Conservation (phyloP, 2,797 vertebrate species). For the Aplochiton taeniatus region DNA sequence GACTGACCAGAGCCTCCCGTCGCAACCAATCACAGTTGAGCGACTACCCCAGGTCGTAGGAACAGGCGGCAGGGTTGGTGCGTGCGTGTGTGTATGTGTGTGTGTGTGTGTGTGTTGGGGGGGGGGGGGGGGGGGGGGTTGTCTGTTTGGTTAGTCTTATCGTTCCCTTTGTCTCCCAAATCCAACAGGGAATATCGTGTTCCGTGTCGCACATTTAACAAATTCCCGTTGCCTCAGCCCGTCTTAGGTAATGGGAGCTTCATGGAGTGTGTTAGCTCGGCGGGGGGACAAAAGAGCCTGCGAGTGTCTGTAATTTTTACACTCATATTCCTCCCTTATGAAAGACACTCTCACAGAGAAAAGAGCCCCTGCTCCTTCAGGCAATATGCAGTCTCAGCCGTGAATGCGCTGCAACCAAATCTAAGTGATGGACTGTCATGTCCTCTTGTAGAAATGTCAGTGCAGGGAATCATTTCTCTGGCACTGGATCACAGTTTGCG, state of each 20-base stretch:
- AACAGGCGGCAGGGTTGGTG: neutral
- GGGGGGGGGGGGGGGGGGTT: no score
- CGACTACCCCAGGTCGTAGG: constrained; percentile 5
- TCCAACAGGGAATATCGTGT: neutral
- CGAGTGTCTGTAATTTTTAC: constrained; percentile 72
- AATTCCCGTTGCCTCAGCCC: constrained; percentile 41
- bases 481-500: constrained; percentile 77
- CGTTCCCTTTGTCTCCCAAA: no score
- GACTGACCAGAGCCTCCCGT: constrained; percentile 23
- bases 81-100: no score
- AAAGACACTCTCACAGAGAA: constrained; percentile 73
- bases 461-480: constrained; percentile 81
- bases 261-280: constrained; percentile 40
- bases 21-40: constrained; percentile 2
- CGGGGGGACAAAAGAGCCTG: constrained; percentile 52
- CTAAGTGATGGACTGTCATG: constrained; percentile 84
- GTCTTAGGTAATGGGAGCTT: constrained; percentile 57
- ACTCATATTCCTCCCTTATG: constrained; percentile 67
- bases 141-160: no score
- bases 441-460: constrained; percentile 74
- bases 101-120: no score
- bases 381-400: constrained; percentile 74
- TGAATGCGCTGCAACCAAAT: constrained; percentile 78
- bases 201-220: constrained; percentile 32
- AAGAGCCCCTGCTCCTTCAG: constrained; percentile 75